A percentile compares a stretch with the other conserved stretches of the same genome.
These are phyloP conservation scores for Aphelocoma californica DNA, from an alignment of 2,797 vertebrate species.

Conservation along the genomic window DNA sequence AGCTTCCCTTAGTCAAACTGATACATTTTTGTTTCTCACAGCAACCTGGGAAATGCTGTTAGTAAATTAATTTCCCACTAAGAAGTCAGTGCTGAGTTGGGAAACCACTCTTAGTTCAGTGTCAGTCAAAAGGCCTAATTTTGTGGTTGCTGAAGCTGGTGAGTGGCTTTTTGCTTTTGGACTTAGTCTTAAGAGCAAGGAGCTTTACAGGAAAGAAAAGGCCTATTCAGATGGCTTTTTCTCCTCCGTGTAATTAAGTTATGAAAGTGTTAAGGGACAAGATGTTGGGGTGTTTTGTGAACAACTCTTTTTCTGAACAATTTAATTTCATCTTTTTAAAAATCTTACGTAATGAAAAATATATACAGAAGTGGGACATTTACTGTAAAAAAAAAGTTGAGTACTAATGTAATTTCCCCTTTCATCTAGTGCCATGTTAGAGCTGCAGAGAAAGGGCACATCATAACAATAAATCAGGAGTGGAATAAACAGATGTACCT, in stretches of 20 bases:
- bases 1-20: neutral
- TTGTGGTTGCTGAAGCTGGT: neutral
- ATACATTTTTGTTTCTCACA: neutral
- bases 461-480: neutral
- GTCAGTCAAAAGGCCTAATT: neutral
- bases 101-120: neutral
- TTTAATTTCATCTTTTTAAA: neutral
- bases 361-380: neutral
- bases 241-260: neutral
- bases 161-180: neutral
- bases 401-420: neutral
- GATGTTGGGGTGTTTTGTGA: accelerated
- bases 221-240: neutral
- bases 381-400: neutral
- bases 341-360: neutral
- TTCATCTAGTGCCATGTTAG: neutral
- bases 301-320: neutral
- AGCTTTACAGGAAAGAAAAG: neutral
- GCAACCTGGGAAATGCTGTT: neutral
- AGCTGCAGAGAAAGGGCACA: neutral
- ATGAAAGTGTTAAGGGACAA: neutral
- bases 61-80: neutral
- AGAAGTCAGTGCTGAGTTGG: neutral
- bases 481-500: neutral
- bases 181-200: neutral